A percentile compares a stretch with the other conserved stretches of the same genome.
Evolutionary conservation across 2,888 invertebrate species (phyloP).

Genomic region (Melinopterus prodromus): DNA sequence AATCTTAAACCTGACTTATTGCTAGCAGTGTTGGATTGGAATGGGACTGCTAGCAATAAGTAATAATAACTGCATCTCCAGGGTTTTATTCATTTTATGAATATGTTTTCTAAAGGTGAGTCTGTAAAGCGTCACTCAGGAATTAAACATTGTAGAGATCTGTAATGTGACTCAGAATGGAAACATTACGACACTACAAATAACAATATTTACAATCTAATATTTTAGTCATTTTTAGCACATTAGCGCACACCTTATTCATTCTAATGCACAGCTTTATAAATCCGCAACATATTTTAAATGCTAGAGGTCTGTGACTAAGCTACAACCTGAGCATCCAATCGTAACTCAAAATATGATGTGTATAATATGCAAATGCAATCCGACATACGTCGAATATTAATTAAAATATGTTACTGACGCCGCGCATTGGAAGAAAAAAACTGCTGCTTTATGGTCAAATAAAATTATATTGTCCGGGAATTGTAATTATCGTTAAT

Average conservation of each 20-base stretch:
- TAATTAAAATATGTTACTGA: neutral
- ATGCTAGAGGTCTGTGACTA: neutral
- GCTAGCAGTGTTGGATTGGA: too few species aligned
- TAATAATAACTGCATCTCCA: too few species aligned
- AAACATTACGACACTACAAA: too few species aligned
- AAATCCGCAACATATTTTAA: neutral
- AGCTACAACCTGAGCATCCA: neutral
- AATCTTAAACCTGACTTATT: too few species aligned
- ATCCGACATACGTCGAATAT: neutral
- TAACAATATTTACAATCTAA: too few species aligned
- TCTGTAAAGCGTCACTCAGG: too few species aligned
- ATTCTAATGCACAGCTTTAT: neutral
- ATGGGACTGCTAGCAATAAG: too few species aligned
- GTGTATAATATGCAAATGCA: neutral
- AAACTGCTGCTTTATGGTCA: neutral
- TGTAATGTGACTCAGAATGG: too few species aligned
- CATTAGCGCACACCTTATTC: neutral
- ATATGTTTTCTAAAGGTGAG: too few species aligned
- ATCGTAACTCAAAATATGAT: neutral
- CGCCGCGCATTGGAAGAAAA: neutral
- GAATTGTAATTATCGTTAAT: neutral
- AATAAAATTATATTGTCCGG: conserved; percentile 4
- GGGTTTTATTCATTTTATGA: too few species aligned
- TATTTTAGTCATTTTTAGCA: too few species aligned
- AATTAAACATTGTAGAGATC: too few species aligned